phyloP scores from a whole-genome alignment of 2,113 vertebrate genomes.

The Leiothrix lutea region DNA sequence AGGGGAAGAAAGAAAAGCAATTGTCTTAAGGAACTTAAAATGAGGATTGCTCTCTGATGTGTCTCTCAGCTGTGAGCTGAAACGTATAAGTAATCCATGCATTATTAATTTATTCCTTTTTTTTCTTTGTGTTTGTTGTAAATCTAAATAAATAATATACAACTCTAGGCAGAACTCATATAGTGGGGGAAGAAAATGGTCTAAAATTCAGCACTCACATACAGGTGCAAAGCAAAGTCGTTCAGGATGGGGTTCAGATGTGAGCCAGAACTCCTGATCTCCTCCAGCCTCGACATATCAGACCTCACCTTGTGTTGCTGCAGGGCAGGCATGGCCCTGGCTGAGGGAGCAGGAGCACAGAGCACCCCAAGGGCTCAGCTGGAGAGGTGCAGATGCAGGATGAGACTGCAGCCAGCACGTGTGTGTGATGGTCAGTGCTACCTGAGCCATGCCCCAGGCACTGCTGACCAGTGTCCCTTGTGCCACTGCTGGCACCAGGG shows the following conservation, averaged over 20 bases:
- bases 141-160: slow-evolving; percentile 44
- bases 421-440: neutral
- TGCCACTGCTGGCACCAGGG: rapidly evolving
- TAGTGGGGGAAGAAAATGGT: neutral
- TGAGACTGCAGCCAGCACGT: rapidly evolving
- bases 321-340: rapidly evolving
- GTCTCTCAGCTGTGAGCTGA: neutral
- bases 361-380: neutral
- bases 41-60: neutral
- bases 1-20: neutral
- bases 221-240: neutral
- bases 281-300: rapidly evolving
- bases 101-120: slow-evolving; percentile 35
- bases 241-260: neutral
- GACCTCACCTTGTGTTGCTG: rapidly evolving
- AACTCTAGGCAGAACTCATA: neutral
- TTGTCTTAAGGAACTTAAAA: neutral
- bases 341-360: neutral
- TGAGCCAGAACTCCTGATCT: neutral
- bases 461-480: neutral
- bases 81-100: neutral
- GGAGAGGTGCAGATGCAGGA: neutral
- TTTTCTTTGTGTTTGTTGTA: neutral
- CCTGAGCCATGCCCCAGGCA: neutral
- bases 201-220: neutral